Base-by-base conservation (phyloP, 2,797 vertebrate genomes). In the Astyanax mexicanus region DNA sequence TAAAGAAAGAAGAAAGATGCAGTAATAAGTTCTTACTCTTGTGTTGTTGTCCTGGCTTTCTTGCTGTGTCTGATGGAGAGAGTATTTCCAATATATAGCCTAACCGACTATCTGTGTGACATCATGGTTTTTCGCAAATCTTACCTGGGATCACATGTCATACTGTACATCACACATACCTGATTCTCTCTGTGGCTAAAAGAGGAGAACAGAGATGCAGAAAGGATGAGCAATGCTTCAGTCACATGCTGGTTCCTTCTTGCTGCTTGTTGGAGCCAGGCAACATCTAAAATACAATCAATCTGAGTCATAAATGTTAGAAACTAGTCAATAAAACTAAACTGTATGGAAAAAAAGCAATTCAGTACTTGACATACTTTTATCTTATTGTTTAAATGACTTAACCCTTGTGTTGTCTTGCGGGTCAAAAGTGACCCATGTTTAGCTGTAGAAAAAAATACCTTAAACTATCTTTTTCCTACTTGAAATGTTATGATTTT, bases 1-100 rank as follows among this genome's bases (percentile, higher is more conserved):
- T 32, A 52, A 17, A 52, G 47, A 52, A 27, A 69, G n/a, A 55
- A 38, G 42, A 4, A 54, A 5, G 27, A 27, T 67, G 61, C 72
- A 49, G 52, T 51, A 78, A 29, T 70, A 76, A 79, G 65, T 69
- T 44, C 60, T 42, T 64, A 64, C 60, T 64, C 37, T 64, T 61
- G 1, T 32, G 27, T 19, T 21, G 35, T 37, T 64, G 60, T 40
- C 37, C 37, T 7, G 37, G 11, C 13, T 64, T 64, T 61, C 8
- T 57, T 17, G 13, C 25, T 32, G 51, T 32, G 17, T 61, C n/a
- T 37, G 3, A 42, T 10, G 21, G 6, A 13, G 1, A 13, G 12
- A 10, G 8, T 38, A 38, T 42, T 15, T 42, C 1, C 5, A 8
- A 64, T 64, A 25, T 64, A 44, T 64, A 64, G n/a, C 19, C 58